Evolutionary conservation across 2,113 vertebrate genomes (phyloP).

Genomic region (Scortum barcoo): DNA sequence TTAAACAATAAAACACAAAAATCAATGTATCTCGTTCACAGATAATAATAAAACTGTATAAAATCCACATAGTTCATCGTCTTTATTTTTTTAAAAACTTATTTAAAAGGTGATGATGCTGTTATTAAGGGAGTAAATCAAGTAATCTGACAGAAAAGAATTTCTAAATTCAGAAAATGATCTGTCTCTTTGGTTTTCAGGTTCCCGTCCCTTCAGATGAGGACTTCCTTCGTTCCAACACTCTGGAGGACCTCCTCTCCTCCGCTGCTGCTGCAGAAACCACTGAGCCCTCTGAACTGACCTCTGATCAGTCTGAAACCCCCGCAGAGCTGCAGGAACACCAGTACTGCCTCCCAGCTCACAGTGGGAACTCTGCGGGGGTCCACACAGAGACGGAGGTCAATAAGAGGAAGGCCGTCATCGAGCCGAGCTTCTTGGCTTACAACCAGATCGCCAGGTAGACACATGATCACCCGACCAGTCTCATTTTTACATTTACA

Average conservation of each 20-base stretch:
- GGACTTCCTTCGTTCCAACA: slow-evolving; percentile 26
- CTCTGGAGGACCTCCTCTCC: slow-evolving; percentile 48
- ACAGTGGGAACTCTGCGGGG: slow-evolving; percentile 4
- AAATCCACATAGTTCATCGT: not conserved
- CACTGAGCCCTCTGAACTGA: not conserved
- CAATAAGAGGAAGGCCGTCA: slow-evolving; percentile 24
- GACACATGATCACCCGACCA: not conserved
- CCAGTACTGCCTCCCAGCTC: slow-evolving; percentile 62
- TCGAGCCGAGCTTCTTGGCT: slow-evolving; percentile 54
- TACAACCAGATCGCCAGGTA: slow-evolving; percentile 76
- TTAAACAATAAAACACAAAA: not conserved
- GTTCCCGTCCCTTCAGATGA: slow-evolving; percentile 33
- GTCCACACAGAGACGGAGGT: not conserved
- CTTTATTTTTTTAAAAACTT: not conserved
- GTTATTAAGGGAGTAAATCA: not conserved
- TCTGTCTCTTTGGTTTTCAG: slow-evolving; percentile 24
- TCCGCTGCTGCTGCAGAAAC: slow-evolving; percentile 3
- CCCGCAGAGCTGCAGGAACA: slow-evolving; percentile 56
- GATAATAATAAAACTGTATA: not conserved
- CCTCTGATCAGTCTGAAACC: accelerated
- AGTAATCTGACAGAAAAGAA: not conserved
- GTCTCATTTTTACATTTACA: not conserved
- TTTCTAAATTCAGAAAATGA: no score
- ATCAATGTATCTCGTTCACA: not conserved
- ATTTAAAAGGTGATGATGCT: not conserved